Base-by-base conservation (phyloP, 2,888 invertebrate genomes). In the Tricholauxania praeusta region DNA sequence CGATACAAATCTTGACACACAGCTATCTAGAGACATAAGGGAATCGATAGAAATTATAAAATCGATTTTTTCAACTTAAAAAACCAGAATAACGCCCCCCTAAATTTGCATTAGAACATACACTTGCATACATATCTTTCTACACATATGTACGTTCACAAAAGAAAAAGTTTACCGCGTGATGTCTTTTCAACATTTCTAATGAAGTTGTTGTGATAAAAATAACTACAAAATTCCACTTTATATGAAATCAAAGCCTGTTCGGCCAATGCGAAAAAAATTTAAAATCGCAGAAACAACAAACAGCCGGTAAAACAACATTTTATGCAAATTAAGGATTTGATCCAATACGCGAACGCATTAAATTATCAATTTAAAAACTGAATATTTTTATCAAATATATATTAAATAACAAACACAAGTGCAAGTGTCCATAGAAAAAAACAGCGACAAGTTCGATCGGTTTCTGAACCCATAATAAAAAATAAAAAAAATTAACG, bases 281-380 rank as follows among this genome's bases (percentile, higher is more conserved):
- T 15, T 22, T 28, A 52, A 60, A 62, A 12, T 52, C 68, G 32
- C 66, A 71, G 64, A 3, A 59, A 74, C 32, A 72, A 71, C 64
- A 59, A 65, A 79, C 69, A 80, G 81, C 81, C 79, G 80, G 81
- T 81, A 79, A 76, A 78, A 82, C 83, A 79, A 80, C 83, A 83
- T 83, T 82, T 82, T 83, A 83, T 83, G 82, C 78, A 81, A 83
- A 83, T 83, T 72, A 74, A 76, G 73, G 71, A 72, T 73, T 63
- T 75, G 71, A 76, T 75, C 17, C 19, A 12, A 74, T 39, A 59
- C 17, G 64, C 59, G 71, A n/a, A 69, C 55, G 62, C 19, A 57
- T 53, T 22, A 49, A 65, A 53, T 65, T 59, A 12, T 65, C 49
- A 17, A 60, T 63, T 69, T 28, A 64, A 67, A 48, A 47, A 59